These are phyloP conservation scores for Steinernema scapterisci DNA, from an alignment of 2,888 invertebrate species.

Conservation along the genomic window DNA sequence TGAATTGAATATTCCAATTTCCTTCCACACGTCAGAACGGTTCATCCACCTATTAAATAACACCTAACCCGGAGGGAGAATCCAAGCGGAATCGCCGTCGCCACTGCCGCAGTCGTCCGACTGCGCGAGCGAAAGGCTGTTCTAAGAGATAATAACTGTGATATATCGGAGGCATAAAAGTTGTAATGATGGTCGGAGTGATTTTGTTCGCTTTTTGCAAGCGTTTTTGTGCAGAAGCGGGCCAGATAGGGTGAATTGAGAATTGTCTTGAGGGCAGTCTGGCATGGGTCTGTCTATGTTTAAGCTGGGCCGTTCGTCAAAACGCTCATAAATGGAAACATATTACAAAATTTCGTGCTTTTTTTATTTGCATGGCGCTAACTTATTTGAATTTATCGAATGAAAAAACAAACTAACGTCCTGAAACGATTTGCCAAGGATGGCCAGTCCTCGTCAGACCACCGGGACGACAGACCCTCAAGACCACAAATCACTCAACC, in stretches of 20 bases:
- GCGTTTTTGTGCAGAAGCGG: neutral
- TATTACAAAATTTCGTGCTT: too few relatives aligned
- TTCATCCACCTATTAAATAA: conserved; percentile 29
- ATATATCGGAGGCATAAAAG: neutral
- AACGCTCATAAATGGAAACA: too few relatives aligned
- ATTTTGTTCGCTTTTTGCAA: neutral
- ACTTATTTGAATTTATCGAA: too few relatives aligned
- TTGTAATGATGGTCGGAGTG: conserved; percentile 13
- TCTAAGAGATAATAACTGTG: neutral
- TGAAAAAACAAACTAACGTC: too few relatives aligned
- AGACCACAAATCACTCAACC: neutral
- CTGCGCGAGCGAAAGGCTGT: neutral
- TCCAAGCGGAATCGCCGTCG: neutral
- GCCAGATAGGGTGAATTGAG: neutral
- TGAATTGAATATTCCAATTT: conserved; percentile 31
- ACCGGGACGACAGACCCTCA: too few relatives aligned
- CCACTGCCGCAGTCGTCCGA: neutral
- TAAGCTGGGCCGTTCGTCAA: too few relatives aligned
- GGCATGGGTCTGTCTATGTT: too few relatives aligned
- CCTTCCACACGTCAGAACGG: conserved; percentile 26
- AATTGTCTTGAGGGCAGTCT: too few relatives aligned
- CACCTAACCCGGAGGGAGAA: neutral
- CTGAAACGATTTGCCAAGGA: too few relatives aligned
- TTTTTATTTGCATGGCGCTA: too few relatives aligned
- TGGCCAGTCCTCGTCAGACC: too few relatives aligned